Evolutionary conservation across 1,140 invertebrate species (phyloP).

Genomic region (Aphidius gifuensis): DNA sequence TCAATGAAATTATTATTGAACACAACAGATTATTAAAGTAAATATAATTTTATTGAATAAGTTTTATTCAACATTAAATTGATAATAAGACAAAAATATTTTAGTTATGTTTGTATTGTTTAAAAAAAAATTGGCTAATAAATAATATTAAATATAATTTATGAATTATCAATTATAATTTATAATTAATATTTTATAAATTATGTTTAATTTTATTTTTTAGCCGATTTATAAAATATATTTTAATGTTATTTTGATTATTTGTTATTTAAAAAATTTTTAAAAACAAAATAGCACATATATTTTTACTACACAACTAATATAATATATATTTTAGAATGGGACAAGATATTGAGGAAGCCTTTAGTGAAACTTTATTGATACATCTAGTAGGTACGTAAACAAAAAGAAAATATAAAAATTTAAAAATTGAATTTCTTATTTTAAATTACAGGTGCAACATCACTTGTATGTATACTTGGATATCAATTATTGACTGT

Average conservation of each 20-base stretch:
- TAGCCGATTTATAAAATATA: background rate
- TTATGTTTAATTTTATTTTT: background rate
- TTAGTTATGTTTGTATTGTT: no score
- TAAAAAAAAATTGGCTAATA: no score
- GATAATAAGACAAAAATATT: no score
- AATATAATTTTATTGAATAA: background rate
- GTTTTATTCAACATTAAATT: no score
- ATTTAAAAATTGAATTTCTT: no score
- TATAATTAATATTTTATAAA: background rate
- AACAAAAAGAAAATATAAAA: no score
- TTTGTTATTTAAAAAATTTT: no score
- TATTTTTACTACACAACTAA: no score
- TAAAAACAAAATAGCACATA: no score
- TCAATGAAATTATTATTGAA: constrained; percentile 29
- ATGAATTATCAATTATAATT: no score
- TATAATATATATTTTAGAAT: constrained; percentile 32
- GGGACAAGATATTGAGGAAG: constrained; percentile 35
- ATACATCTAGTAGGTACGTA: constrained; percentile 32
- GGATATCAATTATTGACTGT: constrained; percentile 45
- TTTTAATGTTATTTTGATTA: no score
- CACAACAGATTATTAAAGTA: constrained; percentile 40
- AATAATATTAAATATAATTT: no score
- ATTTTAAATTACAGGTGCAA: constrained; percentile 20
- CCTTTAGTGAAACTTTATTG: constrained; percentile 38
- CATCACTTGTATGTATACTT: constrained; percentile 40